Base-by-base conservation (phyloP, 2,113 vertebrate species). In the Gasterosteus aculeatus region DNA sequence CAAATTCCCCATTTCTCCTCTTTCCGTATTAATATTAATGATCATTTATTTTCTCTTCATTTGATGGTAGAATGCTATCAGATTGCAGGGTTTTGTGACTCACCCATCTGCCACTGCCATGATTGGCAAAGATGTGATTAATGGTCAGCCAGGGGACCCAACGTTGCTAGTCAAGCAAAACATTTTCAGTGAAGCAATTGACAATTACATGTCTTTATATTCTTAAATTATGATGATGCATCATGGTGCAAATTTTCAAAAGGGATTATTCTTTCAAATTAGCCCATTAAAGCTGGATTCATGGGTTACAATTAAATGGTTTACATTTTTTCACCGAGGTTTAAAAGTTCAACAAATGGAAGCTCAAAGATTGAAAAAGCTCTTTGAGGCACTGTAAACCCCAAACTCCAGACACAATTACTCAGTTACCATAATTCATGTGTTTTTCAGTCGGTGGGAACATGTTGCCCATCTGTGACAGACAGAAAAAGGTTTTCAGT, bases 21-120 rank as follows among this genome's bases (percentile, higher is more conserved):
- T 75, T 82, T 84, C 79, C 57, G 3, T 81, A 93, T 93, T 92
- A 91, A 93, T 92, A 93, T 92, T 93, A 88, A 93, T 91, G 88
- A 78, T 76, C 67, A 74, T 78, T 75, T 85, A 75, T 87, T 75
- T 66, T 64, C 56, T 75, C 69, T 58, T n/a, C 66, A 84, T 91
- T 89, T 75, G 79, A 88, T 88, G 72, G 63, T 83, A 83, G 69
- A 80, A 63, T 80, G 69, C 72, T 80, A 81, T 88, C 86, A 85
- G 75, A 85, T 86, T 81, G 64, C 7, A 7, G 72, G 53, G 59
- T 78, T 84, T 85, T 79, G 73, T 77, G 78, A 80, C 66, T 79
- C 77, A 63, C 73, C 72, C 67, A 71, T 80, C 85, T 84, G 82
- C 67, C 77, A 80, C 76, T 42, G 47, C 53, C 33, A 39, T 76